These are phyloP conservation scores for Pachymerium ferrugineum DNA, from an alignment of 2,888 invertebrate genomes.

Conservation along the genomic window DNA sequence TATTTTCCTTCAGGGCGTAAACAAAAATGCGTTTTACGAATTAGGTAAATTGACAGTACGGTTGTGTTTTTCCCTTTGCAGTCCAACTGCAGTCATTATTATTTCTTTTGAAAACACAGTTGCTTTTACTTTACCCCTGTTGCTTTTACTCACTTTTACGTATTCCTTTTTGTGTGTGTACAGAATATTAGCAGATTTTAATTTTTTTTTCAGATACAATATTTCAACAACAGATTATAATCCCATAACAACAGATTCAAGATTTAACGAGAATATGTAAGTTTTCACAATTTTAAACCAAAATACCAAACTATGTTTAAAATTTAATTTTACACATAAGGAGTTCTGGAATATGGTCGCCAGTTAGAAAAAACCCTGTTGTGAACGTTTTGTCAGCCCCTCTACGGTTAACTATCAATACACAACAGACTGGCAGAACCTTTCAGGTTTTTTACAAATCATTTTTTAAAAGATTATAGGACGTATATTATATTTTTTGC, in stretches of 20 bases:
- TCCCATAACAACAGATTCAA: not conserved
- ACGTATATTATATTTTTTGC: not conserved
- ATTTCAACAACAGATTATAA: conserved; percentile 22
- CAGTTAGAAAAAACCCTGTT: not conserved
- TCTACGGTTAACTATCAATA: not conserved
- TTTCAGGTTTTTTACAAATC: not conserved
- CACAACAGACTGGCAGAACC: not conserved
- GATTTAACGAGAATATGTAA: not conserved
- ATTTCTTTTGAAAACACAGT: no score
- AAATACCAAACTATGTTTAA: no score
- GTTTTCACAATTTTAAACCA: no score
- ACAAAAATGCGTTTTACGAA: conserved; percentile 45
- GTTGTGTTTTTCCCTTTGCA: not conserved
- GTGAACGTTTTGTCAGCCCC: not conserved
- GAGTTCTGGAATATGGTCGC: not conserved
- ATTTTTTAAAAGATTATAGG: not conserved
- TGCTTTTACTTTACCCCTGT: no score
- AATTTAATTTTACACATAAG: not conserved
- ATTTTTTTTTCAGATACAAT: not conserved
- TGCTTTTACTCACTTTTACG: no score
- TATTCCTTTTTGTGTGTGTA: not conserved
- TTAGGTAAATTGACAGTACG: conserved; percentile 41
- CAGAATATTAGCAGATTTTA: no score
- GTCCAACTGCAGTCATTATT: not conserved
- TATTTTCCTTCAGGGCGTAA: conserved; percentile 45